Evolutionary conservation across 2,888 invertebrate species (phyloP), one percentile per base, ranked within the genome.

Genomic region (Tortrix viridana): DNA sequence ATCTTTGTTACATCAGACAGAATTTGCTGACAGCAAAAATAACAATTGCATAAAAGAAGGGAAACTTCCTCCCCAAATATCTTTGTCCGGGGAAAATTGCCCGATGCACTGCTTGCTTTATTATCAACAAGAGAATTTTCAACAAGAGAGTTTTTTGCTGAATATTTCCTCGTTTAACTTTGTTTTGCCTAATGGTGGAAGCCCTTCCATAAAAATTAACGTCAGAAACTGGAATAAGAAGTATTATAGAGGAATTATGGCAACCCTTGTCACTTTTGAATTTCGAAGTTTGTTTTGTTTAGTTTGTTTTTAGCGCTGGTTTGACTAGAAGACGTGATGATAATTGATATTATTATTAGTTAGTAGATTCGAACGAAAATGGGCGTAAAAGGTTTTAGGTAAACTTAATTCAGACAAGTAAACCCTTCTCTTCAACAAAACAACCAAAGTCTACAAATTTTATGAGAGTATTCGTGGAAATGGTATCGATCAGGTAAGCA

Each of bases 21-120:
- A 73, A 76, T 74, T 75, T 69, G 79, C 81, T 81, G 82, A 83
- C 82, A 75, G 69, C 75, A 76, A 80, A 85, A 87, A 87, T 82
- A 85, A 84, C 83, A 84, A 86, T 83, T 85, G 85, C 84, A 81
- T 79, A 75, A 78, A 79, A 77, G 72, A 76, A 80, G 82, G 84
- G 86, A 77, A 81, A 74, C 66, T 59, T 66, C 69, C 73, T 73
- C 77, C 81, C 79, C 73, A 75, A 77, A 82, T 76, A 71, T 77
- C 77, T 81, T 83, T 84, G 81, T 80, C 69, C 77, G 71, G 71
- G 72, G 73, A 77, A 82, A 79, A 85, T 82, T 81, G 76, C 76
- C 77, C 79, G 74, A 74, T 83, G 83, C 83, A 83, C 69, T 76
- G 74, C 69, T 73, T 70, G 73, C 69, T 75, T 77, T 77, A 75